A percentile compares a stretch with the other conserved stretches of the same genome.
Evolutionary conservation across 2,113 vertebrate genomes (phyloP).

Genomic region (Thamnaconus septentrionalis): DNA sequence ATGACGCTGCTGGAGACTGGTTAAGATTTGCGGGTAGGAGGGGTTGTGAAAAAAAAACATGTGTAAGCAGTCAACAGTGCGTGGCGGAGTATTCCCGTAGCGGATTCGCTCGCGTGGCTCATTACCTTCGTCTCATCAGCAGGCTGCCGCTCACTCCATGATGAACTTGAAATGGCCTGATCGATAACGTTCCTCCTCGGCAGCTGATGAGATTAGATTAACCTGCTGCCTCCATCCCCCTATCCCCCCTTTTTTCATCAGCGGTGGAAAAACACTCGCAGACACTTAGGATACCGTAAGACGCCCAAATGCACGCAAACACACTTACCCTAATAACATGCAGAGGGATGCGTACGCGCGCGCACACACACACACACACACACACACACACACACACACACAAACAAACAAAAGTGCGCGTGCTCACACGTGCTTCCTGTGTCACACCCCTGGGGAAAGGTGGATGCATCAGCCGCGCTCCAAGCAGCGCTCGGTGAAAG

Average conservation of each 20-base stretch:
- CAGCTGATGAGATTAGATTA: slow-evolving; percentile 35
- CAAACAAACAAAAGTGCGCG: background rate
- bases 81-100: no score
- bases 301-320: slow-evolving; percentile 8
- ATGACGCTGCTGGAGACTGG: no score
- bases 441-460: slow-evolving; percentile 4
- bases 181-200: slow-evolving; percentile 43
- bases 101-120: no score
- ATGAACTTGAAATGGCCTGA: slow-evolving; percentile 16
- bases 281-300: slow-evolving; percentile 13
- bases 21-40: no score
- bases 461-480: slow-evolving; percentile 17
- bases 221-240: slow-evolving; percentile 25
- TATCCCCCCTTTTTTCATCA: slow-evolving; percentile 37
- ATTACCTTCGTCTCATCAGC: no score
- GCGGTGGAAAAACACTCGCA: slow-evolving; percentile 30
- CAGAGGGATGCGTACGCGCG: no score
- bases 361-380: no score
- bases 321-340: background rate
- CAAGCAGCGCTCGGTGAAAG: slow-evolving; percentile 27
- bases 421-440: slow-evolving; percentile 1
- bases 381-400: no score
- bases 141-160: slow-evolving; percentile 1
- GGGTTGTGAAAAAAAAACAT: no score
- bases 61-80: no score